phyloP scores from a whole-genome alignment of 2,797 vertebrate genomes.

The Phoebastria nigripes region DNA sequence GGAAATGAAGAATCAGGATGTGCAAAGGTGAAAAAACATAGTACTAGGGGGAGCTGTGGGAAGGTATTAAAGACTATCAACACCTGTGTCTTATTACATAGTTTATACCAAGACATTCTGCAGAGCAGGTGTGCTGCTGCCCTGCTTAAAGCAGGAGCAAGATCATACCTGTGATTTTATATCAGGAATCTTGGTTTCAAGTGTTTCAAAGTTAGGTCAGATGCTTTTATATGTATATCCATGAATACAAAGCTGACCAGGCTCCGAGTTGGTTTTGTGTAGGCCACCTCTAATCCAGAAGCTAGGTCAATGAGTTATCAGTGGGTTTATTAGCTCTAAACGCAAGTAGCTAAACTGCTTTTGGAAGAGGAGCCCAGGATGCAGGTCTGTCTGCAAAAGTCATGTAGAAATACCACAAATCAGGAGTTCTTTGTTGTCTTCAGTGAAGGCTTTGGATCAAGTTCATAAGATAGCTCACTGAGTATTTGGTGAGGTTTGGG shows the following conservation, averaged over 20 bases:
- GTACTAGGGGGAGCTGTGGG: neutral
- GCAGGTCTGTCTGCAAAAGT: neutral
- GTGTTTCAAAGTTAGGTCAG: neutral
- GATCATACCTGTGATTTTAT: neutral
- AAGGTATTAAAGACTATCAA: neutral
- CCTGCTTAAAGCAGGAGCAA: neutral
- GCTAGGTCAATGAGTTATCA: neutral
- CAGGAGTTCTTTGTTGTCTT: neutral
- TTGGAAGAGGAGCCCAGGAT: neutral
- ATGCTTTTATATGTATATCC: neutral
- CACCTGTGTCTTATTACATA: neutral
- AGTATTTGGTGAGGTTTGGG: neutral
- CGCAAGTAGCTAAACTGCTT: neutral
- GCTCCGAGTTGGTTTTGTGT: rapidly evolving
- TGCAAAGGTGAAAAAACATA: neutral
- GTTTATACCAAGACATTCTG: neutral
- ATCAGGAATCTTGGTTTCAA: neutral
- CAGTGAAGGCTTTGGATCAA: neutral
- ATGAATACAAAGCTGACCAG: neutral
- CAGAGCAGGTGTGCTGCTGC: neutral
- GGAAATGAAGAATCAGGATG: neutral
- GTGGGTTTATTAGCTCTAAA: neutral
- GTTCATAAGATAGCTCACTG: neutral
- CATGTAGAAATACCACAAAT: neutral
- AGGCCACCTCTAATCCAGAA: neutral